These are phyloP conservation scores for Agelaius phoeniceus DNA, from an alignment of 2,113 vertebrate genomes.

Conservation along the genomic window DNA sequence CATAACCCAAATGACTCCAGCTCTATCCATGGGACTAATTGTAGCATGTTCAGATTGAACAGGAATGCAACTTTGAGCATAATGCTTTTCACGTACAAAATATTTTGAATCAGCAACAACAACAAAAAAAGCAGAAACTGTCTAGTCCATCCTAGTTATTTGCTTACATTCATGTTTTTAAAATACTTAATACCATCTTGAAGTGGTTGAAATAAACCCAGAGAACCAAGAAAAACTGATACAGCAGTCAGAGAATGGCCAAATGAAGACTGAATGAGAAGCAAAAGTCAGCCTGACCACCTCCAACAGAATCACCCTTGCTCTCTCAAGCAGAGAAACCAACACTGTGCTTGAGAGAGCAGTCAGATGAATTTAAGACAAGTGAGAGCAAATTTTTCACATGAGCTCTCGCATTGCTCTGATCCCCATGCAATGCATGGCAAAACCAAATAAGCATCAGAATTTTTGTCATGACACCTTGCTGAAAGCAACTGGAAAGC, in stretches of 20 bases:
- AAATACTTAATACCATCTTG: not conserved
- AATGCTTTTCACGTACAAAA: not conserved
- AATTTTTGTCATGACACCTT: not conserved
- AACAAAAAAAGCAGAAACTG: not conserved
- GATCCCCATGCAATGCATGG: not conserved
- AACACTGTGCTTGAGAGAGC: not conserved
- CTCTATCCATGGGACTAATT: not conserved
- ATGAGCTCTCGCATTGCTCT: not conserved
- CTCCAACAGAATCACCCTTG: not conserved
- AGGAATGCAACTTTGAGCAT: not conserved
- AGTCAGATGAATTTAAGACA: not conserved
- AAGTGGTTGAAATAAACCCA: not conserved
- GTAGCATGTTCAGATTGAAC: not conserved
- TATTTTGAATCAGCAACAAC: not conserved
- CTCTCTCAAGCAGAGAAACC: not conserved
- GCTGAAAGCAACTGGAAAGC: not conserved
- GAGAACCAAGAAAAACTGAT: not conserved
- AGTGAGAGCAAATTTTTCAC: not conserved
- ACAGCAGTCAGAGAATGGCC: not conserved
- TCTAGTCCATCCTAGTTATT: not conserved
- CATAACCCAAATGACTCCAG: not conserved
- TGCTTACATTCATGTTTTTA: not conserved
- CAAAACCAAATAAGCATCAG: not conserved
- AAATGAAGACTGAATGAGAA: not conserved
- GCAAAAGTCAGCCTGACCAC: not conserved